Evolutionary conservation across 2,113 vertebrate species (phyloP), one percentile per base, ranked within the genome.

Genomic region (Chionis minor): DNA sequence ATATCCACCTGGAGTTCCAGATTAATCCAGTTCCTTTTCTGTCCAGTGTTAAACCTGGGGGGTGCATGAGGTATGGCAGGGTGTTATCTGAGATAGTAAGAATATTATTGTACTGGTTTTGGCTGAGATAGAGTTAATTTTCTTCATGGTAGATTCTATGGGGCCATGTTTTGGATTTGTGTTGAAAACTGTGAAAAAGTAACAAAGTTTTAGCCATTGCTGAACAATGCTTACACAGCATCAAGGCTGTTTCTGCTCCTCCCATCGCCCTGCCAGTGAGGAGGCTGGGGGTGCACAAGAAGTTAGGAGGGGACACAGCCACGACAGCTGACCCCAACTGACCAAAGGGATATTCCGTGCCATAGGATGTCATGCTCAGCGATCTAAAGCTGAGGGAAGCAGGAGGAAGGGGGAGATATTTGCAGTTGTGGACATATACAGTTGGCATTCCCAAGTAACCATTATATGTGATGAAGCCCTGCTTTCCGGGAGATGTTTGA

Each of bases 231-330:
- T 44, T 13, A 8, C 9, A 12, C 3, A 55, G 8, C 2, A 8
- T 5, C 49, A 38, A 54, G 14, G 10, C 2, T 18, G 49, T 42
- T 83, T n/a, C 27, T n/a, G 32, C 26, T 62, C 13, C 26, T 63
- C 42, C 12, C 1, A 2, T 12, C 3, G 10, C 8, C 13, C 28
- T 12, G 33, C 15, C 33, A 54, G 33, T 0, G 0, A 52, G 16
- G 2, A 42, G 32, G 12, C 20, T 42, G 62, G 19, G 20, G 12
- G 17, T 9, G 23, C 24, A 65, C 17, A 47, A 47, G 40, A 38
- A 56, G 8, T 3, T 33, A 4, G 14, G 27, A 38, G 22, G 22
- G 19, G 23, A 23, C 55, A 51, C 28, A 49, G 22, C 27, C 1
- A 1, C 28, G 16, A 85, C 42, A 67, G 26, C 17, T 49, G 71